phyloP scores from a whole-genome alignment of 37 sponge, comb jelly and placozoan species.

The Chondrilla cf. caribensis region DNA sequence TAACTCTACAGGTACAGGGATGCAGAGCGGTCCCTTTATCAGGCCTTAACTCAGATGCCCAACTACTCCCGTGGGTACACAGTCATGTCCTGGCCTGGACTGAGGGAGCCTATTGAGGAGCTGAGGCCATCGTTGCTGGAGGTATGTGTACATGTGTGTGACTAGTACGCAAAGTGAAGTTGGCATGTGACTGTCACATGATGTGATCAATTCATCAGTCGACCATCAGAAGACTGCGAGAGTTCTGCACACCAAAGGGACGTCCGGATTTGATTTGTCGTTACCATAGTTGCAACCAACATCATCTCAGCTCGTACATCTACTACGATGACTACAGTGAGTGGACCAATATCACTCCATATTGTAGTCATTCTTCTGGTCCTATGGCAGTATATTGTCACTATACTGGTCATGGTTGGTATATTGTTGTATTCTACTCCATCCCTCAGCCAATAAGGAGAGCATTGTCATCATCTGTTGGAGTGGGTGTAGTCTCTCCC shows the following conservation, averaged over 20 bases:
- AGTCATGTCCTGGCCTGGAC: background rate
- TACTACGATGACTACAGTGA: background rate
- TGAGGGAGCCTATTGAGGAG: background rate
- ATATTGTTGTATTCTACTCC: too few relatives aligned
- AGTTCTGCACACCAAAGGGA: constrained; percentile 15
- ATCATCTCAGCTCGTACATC: constrained; percentile 12
- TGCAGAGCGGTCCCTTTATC: constrained; percentile 7
- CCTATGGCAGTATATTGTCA: too few relatives aligned
- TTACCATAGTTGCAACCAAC: constrained; percentile 39
- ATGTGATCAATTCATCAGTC: background rate
- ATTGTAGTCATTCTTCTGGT: too few relatives aligned
- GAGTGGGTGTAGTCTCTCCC: background rate
- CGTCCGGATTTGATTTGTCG: constrained; percentile 49
- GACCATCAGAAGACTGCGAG: constrained; percentile 32
- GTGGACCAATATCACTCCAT: background rate
- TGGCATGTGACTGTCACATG: background rate
- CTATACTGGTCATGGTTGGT: too few relatives aligned
- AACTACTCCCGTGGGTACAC: background rate
- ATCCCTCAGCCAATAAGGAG: background rate
- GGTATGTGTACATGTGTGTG: background rate
- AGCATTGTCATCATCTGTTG: background rate
- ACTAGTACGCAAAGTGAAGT: background rate
- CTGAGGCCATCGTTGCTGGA: background rate
- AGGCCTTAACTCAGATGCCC: background rate
- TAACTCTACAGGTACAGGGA: constrained; percentile 4